phyloP scores from a whole-genome alignment of 2,113 vertebrate species.

The Acrocephalus arundinaceus region DNA sequence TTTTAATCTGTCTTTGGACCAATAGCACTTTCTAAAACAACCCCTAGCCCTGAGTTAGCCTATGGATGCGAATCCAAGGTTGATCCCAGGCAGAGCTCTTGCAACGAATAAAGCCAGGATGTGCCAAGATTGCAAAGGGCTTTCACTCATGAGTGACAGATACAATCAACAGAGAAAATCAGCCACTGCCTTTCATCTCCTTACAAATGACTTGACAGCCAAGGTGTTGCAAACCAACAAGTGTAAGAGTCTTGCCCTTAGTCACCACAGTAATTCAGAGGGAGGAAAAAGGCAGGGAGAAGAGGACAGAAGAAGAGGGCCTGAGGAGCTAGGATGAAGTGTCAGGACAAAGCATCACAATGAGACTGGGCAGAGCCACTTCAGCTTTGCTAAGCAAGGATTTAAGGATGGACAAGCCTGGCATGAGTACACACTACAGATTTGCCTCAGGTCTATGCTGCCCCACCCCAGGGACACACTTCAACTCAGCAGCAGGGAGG shows the following conservation, averaged over 20 bases:
- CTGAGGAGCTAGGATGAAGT: background rate
- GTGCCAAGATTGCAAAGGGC: background rate
- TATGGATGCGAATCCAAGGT: background rate
- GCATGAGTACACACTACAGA: background rate
- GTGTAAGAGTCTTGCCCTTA: background rate
- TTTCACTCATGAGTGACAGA: background rate
- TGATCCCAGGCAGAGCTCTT: background rate
- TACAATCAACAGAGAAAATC: background rate
- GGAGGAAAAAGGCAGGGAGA: background rate
- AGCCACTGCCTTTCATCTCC: background rate
- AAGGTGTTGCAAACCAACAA: background rate
- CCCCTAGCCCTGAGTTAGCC: background rate
- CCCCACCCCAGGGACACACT: background rate
- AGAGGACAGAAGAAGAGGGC: background rate
- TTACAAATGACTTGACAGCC: background rate
- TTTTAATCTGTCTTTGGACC: background rate
- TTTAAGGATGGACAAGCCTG: background rate
- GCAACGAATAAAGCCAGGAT: background rate
- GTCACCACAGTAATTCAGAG: background rate
- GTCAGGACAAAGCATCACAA: fast-evolving
- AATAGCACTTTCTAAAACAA: background rate
- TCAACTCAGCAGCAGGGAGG: background rate
- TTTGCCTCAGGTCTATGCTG: background rate
- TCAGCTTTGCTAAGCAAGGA: background rate
- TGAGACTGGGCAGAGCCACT: background rate